These are phyloP conservation scores for Drosophila equinoxialis DNA, from an alignment of 1,140 invertebrate species.

Conservation along the genomic window DNA sequence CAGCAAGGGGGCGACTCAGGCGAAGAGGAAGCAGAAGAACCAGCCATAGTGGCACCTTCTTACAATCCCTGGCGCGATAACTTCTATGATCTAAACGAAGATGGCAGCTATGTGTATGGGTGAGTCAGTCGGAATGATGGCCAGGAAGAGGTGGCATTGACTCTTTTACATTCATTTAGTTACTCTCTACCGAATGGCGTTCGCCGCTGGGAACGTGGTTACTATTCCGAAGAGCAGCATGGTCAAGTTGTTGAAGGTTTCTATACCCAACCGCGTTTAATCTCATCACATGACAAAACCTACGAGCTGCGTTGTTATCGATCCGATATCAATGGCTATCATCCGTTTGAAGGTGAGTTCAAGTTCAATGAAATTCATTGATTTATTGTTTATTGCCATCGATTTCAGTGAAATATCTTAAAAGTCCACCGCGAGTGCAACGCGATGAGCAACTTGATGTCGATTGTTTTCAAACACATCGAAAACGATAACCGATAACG, in stretches of 20 bases:
- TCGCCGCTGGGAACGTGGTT: constrained; percentile 66
- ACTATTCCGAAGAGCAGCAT: constrained; percentile 36
- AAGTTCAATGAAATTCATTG: not conserved
- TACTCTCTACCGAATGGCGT: constrained; percentile 66
- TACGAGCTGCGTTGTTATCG: constrained; percentile 68
- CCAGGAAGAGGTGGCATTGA: not conserved
- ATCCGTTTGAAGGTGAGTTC: constrained; percentile 46
- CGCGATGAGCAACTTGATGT: constrained; percentile 54
- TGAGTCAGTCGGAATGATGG: constrained; percentile 28
- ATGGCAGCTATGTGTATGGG: constrained; percentile 68
- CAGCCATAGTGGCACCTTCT: not conserved
- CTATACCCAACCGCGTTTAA: constrained; percentile 55
- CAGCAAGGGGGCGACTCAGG: constrained; percentile 6
- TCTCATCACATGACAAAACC: constrained; percentile 8
- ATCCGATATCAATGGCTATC: constrained; percentile 59
- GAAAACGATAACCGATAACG: not conserved
- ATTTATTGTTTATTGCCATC: no score
- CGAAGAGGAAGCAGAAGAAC: constrained; percentile 4
- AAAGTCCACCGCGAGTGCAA: constrained; percentile 44
- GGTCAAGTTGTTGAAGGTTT: constrained; percentile 61
- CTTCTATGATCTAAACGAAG: constrained; percentile 61
- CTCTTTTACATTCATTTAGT: constrained; percentile 16
- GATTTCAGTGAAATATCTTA: constrained; percentile 56
- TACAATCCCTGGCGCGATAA: constrained; percentile 71
- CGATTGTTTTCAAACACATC: constrained; percentile 41